phyloP scores from a whole-genome alignment of 2,797 vertebrate genomes.

The Carduelis carduelis region DNA sequence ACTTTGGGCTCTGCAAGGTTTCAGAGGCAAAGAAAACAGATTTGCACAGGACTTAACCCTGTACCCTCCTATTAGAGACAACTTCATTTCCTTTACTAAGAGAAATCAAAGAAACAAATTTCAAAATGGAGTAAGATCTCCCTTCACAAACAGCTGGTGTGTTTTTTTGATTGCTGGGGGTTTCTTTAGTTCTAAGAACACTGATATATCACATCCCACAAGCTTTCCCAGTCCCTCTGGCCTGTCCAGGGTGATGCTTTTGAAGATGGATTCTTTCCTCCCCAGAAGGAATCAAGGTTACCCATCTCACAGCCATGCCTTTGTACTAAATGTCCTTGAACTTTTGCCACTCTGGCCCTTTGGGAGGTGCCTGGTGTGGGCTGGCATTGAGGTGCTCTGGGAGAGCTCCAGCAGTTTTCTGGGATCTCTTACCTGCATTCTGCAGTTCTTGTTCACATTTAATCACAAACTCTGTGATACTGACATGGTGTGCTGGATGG shows the following conservation, averaged over 20 bases:
- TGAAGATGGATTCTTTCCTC: background rate
- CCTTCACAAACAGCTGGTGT: background rate
- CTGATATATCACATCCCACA: background rate
- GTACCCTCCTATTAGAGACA: background rate
- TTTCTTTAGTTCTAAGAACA: background rate
- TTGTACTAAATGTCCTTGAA: background rate
- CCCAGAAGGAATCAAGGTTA: background rate
- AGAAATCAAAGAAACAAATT: background rate
- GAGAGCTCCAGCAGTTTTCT: background rate
- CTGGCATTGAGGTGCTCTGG: background rate
- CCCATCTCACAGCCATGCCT: background rate
- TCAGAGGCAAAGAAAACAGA: background rate
- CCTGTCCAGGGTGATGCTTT: background rate
- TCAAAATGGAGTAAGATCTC: background rate
- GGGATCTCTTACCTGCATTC: background rate
- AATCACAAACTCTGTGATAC: background rate
- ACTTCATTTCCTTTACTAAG: background rate
- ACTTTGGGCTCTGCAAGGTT: background rate
- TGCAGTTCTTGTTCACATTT: background rate
- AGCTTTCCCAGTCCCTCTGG: background rate
- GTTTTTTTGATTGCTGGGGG: accelerated
- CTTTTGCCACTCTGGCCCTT: background rate
- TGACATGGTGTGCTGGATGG: conserved; percentile 6
- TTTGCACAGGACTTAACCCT: background rate
- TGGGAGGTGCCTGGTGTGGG: background rate